A percentile compares a stretch with the other conserved stretches of the same genome.
phyloP scores from a whole-genome alignment of 2,888 invertebrate genomes.

The Octodonta nipae region DNA sequence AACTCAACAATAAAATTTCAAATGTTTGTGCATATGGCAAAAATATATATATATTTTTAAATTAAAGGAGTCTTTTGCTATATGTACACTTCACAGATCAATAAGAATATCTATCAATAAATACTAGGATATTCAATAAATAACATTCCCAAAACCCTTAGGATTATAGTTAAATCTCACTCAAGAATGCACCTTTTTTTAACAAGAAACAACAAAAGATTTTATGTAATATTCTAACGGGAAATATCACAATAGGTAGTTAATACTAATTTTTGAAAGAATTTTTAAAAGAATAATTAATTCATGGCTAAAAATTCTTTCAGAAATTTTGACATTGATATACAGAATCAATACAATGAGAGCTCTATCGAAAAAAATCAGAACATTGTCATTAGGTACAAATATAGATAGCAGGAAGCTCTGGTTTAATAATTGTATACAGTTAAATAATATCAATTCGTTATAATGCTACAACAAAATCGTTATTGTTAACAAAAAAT shows the following conservation, averaged over 20 bases:
- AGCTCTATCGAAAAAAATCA: too few relatives aligned
- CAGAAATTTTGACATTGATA: too few relatives aligned
- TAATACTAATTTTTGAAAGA: background rate
- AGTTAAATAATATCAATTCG: too few relatives aligned
- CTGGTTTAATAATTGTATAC: too few relatives aligned
- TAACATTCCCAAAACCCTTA: constrained; percentile 10
- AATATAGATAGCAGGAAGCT: too few relatives aligned
- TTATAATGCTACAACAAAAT: too few relatives aligned
- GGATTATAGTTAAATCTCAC: constrained; percentile 11
- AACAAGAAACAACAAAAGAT: too few relatives aligned
- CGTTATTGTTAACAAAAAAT: too few relatives aligned
- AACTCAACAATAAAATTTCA: constrained; percentile 11
- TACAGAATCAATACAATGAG: too few relatives aligned
- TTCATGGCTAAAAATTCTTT: background rate
- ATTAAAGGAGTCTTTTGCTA: constrained; percentile 18
- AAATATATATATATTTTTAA: constrained; percentile 13
- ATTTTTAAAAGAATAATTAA: background rate
- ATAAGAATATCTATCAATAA: too few relatives aligned
- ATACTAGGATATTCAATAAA: too few relatives aligned
- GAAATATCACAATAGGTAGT: background rate
- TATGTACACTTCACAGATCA: constrained; percentile 22
- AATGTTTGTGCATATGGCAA: constrained; percentile 21
- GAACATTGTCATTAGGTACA: too few relatives aligned
- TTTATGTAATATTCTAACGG: background rate
- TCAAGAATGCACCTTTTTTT: constrained; percentile 25